Conservation (phyloP, 2,113 vertebrate species). For the Thymallus thymallus region DNA sequence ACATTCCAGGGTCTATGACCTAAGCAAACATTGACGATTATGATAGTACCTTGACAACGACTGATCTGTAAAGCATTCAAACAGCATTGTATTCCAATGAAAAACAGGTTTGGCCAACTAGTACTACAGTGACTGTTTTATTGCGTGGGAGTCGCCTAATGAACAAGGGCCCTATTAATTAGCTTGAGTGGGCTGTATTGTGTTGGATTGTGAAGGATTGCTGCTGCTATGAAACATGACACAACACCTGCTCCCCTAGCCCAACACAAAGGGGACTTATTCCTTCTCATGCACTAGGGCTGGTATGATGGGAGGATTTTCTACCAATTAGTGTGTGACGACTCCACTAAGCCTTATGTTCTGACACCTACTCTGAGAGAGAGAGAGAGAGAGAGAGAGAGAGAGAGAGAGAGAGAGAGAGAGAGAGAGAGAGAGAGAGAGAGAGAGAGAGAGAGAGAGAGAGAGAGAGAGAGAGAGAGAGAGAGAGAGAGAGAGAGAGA, state of each 20-base stretch:
- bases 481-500: no score
- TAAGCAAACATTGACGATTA: background rate
- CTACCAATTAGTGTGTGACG: conserved; percentile 18
- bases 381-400: background rate
- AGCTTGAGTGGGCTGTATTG: conserved; percentile 41
- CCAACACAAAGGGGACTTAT: conserved; percentile 41
- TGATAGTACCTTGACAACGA: background rate
- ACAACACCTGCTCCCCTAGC: conserved; percentile 62
- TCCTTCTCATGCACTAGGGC: background rate
- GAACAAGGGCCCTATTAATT: conserved; percentile 53
- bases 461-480: conserved; percentile 8
- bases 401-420: conserved; percentile 5
- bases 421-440: conserved; percentile 10
- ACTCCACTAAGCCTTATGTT: background rate
- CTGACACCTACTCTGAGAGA: background rate
- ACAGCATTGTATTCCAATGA: background rate
- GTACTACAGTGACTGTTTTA: background rate
- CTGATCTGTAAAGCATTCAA: background rate
- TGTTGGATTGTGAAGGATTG: conserved; percentile 49
- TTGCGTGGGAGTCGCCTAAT: background rate
- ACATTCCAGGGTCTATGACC: background rate
- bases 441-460: conserved; percentile 6
- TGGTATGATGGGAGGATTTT: background rate
- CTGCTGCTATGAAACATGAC: conserved; percentile 52
- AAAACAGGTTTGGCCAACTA: background rate